These are phyloP conservation scores for Leptinotarsa defecta DNA, from an alignment of 1,140 invertebrate genomes.

Conservation along the genomic window DNA sequence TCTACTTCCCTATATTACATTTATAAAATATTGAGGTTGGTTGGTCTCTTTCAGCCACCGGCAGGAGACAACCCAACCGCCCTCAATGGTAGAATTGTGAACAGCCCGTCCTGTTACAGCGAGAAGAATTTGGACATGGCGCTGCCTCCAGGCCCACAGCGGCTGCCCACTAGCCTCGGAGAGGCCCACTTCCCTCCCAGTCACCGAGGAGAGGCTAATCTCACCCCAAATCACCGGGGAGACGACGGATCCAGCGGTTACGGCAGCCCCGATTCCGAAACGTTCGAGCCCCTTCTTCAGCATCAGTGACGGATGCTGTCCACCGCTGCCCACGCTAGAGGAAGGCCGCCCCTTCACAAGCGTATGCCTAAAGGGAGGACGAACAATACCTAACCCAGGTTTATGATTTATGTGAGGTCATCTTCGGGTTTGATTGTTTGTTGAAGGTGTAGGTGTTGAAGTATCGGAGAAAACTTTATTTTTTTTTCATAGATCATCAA, in stretches of 20 bases:
- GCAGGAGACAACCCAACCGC: slow-evolving; percentile 53
- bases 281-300: slow-evolving; percentile 59
- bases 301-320: slow-evolving; percentile 21
- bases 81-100: slow-evolving; percentile 43
- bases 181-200: not conserved
- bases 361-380: not conserved
- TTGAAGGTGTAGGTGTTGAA: not conserved
- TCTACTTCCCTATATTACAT: too few relatives aligned
- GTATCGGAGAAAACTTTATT: not conserved
- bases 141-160: slow-evolving; percentile 51
- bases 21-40: slow-evolving; percentile 32
- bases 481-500: too few relatives aligned
- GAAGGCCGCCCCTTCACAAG: not conserved
- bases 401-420: not conserved
- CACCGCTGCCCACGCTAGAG: not conserved
- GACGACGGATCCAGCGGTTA: slow-evolving; percentile 67
- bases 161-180: slow-evolving; percentile 57
- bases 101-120: slow-evolving; percentile 55
- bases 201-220: slow-evolving; percentile 32
- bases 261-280: slow-evolving; percentile 67
- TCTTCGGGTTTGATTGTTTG: not conserved
- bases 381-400: slow-evolving; percentile 7
- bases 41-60: slow-evolving; percentile 55
- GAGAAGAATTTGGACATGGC: slow-evolving; percentile 56
- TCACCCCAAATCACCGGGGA: slow-evolving; percentile 47